Evolutionary conservation across 2,888 invertebrate genomes (phyloP).

Genomic region (Clepsis dumicolana): DNA sequence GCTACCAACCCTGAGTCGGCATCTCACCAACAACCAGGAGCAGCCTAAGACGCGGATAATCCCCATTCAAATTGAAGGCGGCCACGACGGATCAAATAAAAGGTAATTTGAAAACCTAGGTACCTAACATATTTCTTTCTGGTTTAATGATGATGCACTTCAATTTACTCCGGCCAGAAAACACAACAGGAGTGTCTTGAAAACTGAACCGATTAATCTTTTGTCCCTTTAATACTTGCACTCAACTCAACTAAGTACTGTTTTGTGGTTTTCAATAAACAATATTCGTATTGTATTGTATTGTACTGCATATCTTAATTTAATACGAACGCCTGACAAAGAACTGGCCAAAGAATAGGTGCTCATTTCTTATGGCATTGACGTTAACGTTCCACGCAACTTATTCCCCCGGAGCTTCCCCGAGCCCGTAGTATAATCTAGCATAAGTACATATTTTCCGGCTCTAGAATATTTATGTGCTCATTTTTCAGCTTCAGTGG

Average conservation of each 20-base stretch:
- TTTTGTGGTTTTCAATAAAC: no score
- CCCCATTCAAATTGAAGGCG: constrained; percentile 87
- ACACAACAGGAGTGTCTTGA: neutral
- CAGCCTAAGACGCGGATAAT: constrained; percentile 86
- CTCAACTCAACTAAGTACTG: no score
- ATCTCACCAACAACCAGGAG: constrained; percentile 66
- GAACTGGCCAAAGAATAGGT: constrained; percentile 13
- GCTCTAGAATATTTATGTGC: constrained; percentile 40
- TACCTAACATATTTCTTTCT: neutral
- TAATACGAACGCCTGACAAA: neutral
- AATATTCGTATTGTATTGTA: no score
- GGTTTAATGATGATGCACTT: neutral
- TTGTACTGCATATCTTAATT: neutral
- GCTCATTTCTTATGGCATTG: constrained; percentile 21
- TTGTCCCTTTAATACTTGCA: neutral
- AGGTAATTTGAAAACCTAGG: constrained; percentile 62
- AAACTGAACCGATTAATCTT: neutral
- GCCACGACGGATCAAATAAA: constrained; percentile 71
- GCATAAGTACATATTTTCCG: constrained; percentile 52
- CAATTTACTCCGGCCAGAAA: neutral
- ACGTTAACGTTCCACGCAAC: constrained; percentile 21
- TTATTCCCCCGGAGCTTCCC: constrained; percentile 31
- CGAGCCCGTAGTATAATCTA: constrained; percentile 38
- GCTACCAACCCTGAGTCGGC: constrained; percentile 72
- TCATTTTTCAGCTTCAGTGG: constrained; percentile 82